These are phyloP conservation scores for Saturnia japonica DNA, from an alignment of 2,888 invertebrate genomes.

Conservation along the genomic window DNA sequence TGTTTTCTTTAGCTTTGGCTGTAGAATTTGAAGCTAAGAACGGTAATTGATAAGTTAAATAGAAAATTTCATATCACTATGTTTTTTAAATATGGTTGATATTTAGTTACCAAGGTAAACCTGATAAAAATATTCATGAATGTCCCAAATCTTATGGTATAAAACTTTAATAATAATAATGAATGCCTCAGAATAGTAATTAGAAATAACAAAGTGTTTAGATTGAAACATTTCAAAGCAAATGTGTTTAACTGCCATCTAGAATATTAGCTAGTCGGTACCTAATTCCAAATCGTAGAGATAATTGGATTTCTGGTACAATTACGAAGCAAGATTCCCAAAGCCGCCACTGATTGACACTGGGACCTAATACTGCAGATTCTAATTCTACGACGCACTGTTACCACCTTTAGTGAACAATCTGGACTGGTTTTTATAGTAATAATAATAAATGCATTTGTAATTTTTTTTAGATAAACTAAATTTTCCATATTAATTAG, in stretches of 20 bases:
- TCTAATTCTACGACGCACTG: slow-evolving; percentile 43
- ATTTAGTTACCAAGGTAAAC: too few species aligned
- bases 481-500: too few species aligned
- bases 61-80: too few species aligned
- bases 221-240: slow-evolving; percentile 4
- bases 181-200: background rate
- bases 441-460: too few species aligned
- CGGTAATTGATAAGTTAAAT: too few species aligned
- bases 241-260: slow-evolving; percentile 12
- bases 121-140: too few species aligned
- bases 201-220: background rate
- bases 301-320: slow-evolving; percentile 58
- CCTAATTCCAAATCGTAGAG: slow-evolving; percentile 36
- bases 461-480: too few species aligned
- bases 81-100: too few species aligned
- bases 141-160: background rate
- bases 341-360: slow-evolving; percentile 63
- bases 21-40: too few species aligned
- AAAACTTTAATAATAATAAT: background rate
- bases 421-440: background rate
- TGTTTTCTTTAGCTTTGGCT: too few species aligned
- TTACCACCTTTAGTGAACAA: background rate
- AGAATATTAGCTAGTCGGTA: slow-evolving; percentile 19
- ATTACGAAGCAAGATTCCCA: slow-evolving; percentile 61
- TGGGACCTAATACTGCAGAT: slow-evolving; percentile 53